Evolutionary conservation across 2,888 invertebrate species (phyloP).

Genomic region (Trichopria drosophilae): DNA sequence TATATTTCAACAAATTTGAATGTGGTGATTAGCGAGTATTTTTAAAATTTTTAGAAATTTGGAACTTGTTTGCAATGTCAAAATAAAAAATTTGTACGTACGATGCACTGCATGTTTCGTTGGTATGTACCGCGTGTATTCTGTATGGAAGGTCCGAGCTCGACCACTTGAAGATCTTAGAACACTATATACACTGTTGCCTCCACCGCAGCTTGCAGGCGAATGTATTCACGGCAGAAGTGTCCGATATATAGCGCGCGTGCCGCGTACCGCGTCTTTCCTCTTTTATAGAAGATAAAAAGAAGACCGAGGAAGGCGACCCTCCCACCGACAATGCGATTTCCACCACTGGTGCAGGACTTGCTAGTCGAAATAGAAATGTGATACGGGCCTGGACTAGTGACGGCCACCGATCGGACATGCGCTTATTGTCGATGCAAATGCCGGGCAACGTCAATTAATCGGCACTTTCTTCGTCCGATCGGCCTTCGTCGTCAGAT

Average conservation of each 20-base stretch:
- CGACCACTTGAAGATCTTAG: no score
- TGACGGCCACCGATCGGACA: slow-evolving; percentile 6
- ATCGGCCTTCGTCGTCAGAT: slow-evolving; percentile 4
- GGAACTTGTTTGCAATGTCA: no score
- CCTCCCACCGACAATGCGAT: slow-evolving; percentile 4
- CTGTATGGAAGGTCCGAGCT: no score
- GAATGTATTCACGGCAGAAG: slow-evolving; percentile 35
- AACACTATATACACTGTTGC: not conserved
- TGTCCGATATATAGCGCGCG: slow-evolving; percentile 48
- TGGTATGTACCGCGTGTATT: no score
- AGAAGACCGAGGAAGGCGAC: not conserved
- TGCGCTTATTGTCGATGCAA: no score
- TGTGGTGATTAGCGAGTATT: no score
- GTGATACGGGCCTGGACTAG: slow-evolving; percentile 12
- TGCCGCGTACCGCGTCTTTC: slow-evolving; percentile 35
- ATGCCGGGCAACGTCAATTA: slow-evolving; percentile 19
- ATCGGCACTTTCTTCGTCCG: slow-evolving; percentile 41
- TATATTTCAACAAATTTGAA: no score
- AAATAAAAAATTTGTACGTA: no score
- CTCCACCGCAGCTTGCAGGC: not conserved
- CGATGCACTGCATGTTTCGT: no score
- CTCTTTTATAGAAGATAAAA: slow-evolving; percentile 46
- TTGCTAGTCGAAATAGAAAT: not conserved
- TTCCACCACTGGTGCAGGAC: not conserved
- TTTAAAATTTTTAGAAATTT: no score